These are phyloP conservation scores for Uromys caudimaculatus DNA, from an alignment of 2,797 vertebrate genomes.

Conservation along the genomic window DNA sequence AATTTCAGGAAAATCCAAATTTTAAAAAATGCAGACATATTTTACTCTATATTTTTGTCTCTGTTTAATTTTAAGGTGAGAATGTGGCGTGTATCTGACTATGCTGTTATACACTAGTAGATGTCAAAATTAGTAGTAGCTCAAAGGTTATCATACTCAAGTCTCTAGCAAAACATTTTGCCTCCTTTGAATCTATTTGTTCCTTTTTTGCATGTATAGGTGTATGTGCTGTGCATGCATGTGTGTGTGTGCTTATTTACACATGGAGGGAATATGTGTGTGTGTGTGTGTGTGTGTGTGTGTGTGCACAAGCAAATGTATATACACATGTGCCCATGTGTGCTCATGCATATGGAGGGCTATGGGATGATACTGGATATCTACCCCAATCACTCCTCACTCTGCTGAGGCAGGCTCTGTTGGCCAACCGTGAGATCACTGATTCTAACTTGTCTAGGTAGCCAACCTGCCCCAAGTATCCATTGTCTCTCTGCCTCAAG, in stretches of 20 bases:
- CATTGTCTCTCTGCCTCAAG: background rate
- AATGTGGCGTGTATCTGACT: background rate
- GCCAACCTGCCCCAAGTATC: background rate
- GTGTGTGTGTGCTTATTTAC: background rate
- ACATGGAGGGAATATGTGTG: background rate
- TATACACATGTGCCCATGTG: background rate
- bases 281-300: too few relatives aligned
- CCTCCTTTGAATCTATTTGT: background rate
- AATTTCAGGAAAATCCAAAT: background rate
- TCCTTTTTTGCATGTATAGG: background rate
- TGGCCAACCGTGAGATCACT: background rate
- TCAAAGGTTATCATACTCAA: constrained; percentile 29
- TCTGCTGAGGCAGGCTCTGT: background rate
- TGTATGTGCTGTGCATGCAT: background rate
- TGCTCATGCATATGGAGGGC: background rate
- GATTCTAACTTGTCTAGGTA: background rate
- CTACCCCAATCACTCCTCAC: background rate
- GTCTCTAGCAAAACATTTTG: constrained; percentile 46
- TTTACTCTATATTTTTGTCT: background rate
- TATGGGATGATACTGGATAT: background rate
- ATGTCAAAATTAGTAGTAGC: constrained; percentile 40
- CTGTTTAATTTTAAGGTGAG: constrained; percentile 39
- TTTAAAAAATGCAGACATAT: background rate
- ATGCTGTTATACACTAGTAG: background rate
- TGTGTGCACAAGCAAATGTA: background rate